Conservation (phyloP, 2,113 vertebrate species). For the Lampris megalopsis region DNA sequence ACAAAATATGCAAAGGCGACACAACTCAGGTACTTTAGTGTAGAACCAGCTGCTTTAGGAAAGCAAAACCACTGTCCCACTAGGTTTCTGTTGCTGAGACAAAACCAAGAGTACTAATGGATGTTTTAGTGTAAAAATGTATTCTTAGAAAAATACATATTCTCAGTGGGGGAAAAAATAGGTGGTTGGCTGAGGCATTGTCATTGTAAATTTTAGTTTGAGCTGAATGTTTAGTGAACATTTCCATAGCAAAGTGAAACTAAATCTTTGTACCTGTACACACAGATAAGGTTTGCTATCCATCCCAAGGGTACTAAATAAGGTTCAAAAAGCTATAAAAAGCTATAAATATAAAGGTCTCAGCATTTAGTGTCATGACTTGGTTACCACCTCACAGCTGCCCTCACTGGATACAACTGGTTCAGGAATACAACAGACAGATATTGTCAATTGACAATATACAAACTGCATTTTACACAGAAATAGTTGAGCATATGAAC, state of each 20-base stretch:
- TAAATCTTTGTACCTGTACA: not conserved
- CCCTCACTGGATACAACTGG: not conserved
- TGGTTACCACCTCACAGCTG: not conserved
- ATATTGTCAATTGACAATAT: not conserved
- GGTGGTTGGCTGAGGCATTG: not conserved
- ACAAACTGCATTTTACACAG: not conserved
- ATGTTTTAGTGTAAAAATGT: not conserved
- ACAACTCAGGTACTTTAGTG: too few relatives aligned
- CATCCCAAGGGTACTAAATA: too few relatives aligned
- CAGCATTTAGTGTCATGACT: not conserved
- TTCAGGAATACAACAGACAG: not conserved
- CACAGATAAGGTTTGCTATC: not conserved
- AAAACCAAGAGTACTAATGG: slow-evolving; percentile 20
- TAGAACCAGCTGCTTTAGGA: slow-evolving; percentile 2
- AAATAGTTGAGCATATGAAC: not conserved
- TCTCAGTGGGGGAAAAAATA: too few relatives aligned
- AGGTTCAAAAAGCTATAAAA: too few relatives aligned
- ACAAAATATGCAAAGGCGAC: too few relatives aligned
- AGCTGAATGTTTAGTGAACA: not conserved
- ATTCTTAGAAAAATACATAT: too few relatives aligned
- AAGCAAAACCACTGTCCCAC: slow-evolving; percentile 1
- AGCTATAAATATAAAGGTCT: not conserved
- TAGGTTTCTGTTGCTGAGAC: slow-evolving; percentile 8
- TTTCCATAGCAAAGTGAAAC: not conserved
- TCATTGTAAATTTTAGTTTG: not conserved